Evolutionary conservation across 2,113 vertebrate genomes (phyloP).

Genomic region (Poeciliopsis prolifica): DNA sequence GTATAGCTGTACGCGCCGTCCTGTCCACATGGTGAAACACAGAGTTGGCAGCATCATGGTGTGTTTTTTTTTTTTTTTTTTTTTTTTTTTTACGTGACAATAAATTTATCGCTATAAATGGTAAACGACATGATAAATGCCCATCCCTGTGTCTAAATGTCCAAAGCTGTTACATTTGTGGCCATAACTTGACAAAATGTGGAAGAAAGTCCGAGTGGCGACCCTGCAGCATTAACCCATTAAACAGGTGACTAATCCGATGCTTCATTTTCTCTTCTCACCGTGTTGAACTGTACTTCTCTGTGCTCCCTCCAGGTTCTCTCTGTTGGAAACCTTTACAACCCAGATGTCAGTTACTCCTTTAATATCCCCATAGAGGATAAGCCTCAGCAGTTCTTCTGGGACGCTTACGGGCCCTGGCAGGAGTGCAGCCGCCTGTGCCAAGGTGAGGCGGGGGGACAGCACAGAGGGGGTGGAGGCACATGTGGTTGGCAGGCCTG

Average conservation of each 20-base stretch:
- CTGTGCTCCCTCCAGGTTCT: constrained; percentile 82
- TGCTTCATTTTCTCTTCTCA: background rate
- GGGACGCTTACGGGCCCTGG: constrained; percentile 95
- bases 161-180: background rate
- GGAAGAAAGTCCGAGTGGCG: background rate
- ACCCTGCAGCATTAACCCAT: background rate
- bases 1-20: background rate
- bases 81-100: too few relatives aligned
- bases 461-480: constrained; percentile 41
- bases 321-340: constrained; percentile 95
- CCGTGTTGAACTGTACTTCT: constrained; percentile 6
- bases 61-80: background rate
- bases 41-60: background rate
- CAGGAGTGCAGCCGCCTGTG: constrained; percentile 93
- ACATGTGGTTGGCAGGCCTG: constrained; percentile 39
- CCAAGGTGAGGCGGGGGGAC: constrained; percentile 85
- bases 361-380: constrained; percentile 98
- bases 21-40: background rate
- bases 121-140: too few relatives aligned
- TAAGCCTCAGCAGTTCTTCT: constrained; percentile 92
- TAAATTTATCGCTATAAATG: too few relatives aligned
- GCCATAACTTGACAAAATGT: background rate
- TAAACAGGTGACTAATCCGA: background rate
- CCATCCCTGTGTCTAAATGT: too few relatives aligned
- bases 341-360: constrained; percentile 93